Evolutionary conservation across 2,113 vertebrate species (phyloP).

Genomic region (Potamarius usumacintae): DNA sequence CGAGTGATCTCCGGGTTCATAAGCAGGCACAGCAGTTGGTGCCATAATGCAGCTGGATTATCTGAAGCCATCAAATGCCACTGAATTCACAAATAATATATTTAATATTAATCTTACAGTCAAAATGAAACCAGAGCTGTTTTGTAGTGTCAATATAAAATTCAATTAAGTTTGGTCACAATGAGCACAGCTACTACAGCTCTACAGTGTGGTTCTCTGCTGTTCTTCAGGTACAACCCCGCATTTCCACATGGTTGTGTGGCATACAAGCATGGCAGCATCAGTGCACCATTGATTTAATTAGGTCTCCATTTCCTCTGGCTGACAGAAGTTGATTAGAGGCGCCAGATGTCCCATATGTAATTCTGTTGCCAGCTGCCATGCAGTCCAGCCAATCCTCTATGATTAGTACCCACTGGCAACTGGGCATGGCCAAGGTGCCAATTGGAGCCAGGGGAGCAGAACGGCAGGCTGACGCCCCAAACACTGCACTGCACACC

Average conservation of each 20-base stretch:
- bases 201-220: background rate
- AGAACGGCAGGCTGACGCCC: constrained; percentile 32
- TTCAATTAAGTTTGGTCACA: background rate
- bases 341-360: constrained; percentile 54
- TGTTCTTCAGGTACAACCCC: constrained; percentile 44
- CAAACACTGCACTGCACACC: constrained; percentile 9
- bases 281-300: constrained; percentile 57
- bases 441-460: constrained; percentile 53
- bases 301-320: constrained; percentile 60
- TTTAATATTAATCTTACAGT: background rate
- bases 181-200: background rate
- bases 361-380: constrained; percentile 56
- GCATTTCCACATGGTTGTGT: constrained; percentile 40
- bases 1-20: constrained; percentile 31
- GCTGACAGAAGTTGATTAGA: constrained; percentile 59
- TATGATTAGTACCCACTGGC: constrained; percentile 61
- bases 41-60: constrained; percentile 26
- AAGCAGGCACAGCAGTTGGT: constrained; percentile 18
- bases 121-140: background rate
- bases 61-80: constrained; percentile 1
- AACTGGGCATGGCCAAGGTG: constrained; percentile 54
- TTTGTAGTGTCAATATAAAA: background rate
- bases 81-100: background rate
- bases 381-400: constrained; percentile 57
- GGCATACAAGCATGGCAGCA: constrained; percentile 36